Conservation (phyloP, 2,113 vertebrate species). For the Heteronetta atricapilla region DNA sequence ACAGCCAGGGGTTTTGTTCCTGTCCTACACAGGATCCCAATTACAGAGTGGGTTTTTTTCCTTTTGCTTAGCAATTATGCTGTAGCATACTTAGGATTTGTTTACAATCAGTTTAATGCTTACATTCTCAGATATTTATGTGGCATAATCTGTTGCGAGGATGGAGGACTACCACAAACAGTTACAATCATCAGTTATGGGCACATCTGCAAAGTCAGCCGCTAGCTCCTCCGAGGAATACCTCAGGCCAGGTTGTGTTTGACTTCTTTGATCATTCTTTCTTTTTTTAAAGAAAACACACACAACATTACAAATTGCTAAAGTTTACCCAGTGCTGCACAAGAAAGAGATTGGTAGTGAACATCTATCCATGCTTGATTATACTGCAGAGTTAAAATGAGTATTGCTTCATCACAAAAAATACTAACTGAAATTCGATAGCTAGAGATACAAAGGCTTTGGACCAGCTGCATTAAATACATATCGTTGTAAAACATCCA, state of each 20-base stretch:
- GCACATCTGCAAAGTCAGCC: conserved; percentile 25
- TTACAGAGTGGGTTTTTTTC: conserved; percentile 61
- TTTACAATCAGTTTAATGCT: conserved; percentile 56
- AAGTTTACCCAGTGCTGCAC: conserved; percentile 62
- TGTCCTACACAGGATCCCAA: conserved; percentile 37
- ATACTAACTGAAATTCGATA: conserved; percentile 7
- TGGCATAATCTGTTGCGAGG: background rate
- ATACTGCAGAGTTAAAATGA: conserved; percentile 48
- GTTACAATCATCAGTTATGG: conserved; percentile 2
- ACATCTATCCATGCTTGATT: conserved; percentile 50
- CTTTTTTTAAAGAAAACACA: conserved; percentile 36
- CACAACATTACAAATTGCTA: conserved; percentile 45
- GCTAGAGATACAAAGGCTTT: conserved; percentile 28
- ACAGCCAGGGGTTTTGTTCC: conserved; percentile 33
- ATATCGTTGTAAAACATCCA: conserved; percentile 46
- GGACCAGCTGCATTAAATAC: conserved; percentile 64
- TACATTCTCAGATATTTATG: conserved; percentile 35
- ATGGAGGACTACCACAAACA: conserved; percentile 15
- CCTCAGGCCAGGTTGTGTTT: background rate
- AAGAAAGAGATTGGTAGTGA: conserved; percentile 48
- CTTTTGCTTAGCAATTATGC: conserved; percentile 68
- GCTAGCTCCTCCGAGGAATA: background rate
- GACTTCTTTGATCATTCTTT: background rate
- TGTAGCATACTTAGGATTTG: conserved; percentile 58
- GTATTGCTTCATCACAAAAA: conserved; percentile 48